Conservation (phyloP, 2,888 invertebrate genomes). For the Caenorhabditis sp. region DNA sequence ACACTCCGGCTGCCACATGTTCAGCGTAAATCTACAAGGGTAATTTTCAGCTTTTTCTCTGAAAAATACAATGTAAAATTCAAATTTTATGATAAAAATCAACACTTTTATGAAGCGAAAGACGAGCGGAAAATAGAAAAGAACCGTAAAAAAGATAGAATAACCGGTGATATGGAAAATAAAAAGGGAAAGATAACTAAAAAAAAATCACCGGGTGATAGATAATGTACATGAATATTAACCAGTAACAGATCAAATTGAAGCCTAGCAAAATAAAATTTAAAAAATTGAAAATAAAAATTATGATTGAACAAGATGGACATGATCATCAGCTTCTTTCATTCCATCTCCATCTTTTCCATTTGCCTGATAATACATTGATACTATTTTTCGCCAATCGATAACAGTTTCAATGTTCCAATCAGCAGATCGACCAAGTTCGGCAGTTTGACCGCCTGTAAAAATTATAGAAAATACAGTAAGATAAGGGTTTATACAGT, state of each 20-base stretch:
- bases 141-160: background rate
- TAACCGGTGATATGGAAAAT: background rate
- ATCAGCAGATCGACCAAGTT: conserved; percentile 45
- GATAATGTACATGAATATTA: background rate
- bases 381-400: conserved; percentile 69
- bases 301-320: background rate
- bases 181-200: background rate
- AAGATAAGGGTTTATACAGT: background rate
- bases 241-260: background rate
- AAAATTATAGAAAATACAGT: background rate
- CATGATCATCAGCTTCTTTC: conserved; percentile 10
- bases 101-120: background rate
- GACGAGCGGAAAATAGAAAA: background rate
- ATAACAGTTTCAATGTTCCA: conserved; percentile 61
- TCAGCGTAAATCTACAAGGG: conserved; percentile 3
- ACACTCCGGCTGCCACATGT: background rate
- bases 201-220: background rate
- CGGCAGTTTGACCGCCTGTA: conserved; percentile 36
- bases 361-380: conserved; percentile 63
- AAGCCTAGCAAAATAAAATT: background rate
- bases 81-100: background rate
- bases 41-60: too few relatives aligned
- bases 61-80: too few relatives aligned
- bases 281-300: background rate
- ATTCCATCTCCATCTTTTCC: conserved; percentile 36